phyloP scores from a whole-genome alignment of 2,888 invertebrate genomes.

The Perdita meconis region DNA sequence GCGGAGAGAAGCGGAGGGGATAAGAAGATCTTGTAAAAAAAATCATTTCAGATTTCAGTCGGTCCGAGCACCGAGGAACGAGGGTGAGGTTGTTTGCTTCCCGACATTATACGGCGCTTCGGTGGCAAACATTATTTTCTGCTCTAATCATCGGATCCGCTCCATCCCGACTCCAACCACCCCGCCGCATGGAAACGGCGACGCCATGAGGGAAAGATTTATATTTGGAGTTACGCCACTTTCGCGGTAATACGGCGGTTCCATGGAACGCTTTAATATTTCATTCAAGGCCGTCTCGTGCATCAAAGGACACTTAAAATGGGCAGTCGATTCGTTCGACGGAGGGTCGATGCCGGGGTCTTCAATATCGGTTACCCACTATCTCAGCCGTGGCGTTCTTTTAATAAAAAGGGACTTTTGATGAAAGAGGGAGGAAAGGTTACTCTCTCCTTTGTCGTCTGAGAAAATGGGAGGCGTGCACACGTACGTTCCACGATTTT shows the following conservation, averaged over 20 bases:
- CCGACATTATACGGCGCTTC: constrained; percentile 23
- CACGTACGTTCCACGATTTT: background rate
- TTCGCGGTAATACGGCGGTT: constrained; percentile 58
- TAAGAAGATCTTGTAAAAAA: background rate
- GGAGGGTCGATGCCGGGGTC: constrained; percentile 25
- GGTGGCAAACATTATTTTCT: constrained; percentile 45
- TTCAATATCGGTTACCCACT: constrained; percentile 51
- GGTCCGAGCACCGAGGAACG: background rate
- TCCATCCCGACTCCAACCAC: background rate
- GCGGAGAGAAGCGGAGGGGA: background rate
- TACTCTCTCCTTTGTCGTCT: constrained; percentile 29
- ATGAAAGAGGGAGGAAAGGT: constrained; percentile 25
- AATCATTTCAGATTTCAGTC: constrained; percentile 25
- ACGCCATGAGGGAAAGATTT: constrained; percentile 37
- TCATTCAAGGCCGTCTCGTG: constrained; percentile 46
- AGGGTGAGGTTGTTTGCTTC: constrained; percentile 25
- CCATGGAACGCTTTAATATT: constrained; percentile 55
- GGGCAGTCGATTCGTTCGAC: constrained; percentile 25
- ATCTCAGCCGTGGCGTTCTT: constrained; percentile 25
- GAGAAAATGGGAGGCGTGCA: background rate
- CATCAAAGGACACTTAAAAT: constrained; percentile 41
- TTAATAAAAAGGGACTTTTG: constrained; percentile 55
- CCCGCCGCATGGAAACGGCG: background rate
- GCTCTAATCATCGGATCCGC: constrained; percentile 27
- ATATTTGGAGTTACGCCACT: constrained; percentile 61